Conservation (phyloP, 2,113 vertebrate species). For the Pterophyllum scalare region DNA sequence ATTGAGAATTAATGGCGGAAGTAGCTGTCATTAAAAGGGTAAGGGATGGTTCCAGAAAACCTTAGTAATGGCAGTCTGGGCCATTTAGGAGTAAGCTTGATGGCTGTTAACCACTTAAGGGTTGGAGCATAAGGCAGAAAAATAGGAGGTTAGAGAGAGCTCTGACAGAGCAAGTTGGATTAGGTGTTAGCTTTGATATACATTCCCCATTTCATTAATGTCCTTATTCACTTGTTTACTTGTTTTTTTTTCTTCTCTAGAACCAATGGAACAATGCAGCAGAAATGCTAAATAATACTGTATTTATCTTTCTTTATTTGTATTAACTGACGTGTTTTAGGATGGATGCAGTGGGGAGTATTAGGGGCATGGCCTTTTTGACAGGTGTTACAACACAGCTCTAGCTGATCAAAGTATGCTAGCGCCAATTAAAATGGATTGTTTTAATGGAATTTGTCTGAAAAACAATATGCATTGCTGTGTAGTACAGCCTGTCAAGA, state of each 20-base stretch:
- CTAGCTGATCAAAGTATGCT: neutral
- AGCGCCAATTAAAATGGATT: neutral
- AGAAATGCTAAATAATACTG: neutral
- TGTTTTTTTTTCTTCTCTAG: neutral
- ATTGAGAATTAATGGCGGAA: conserved; percentile 80
- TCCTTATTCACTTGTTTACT: neutral
- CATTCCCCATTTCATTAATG: neutral
- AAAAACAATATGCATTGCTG: neutral
- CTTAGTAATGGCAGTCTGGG: conserved; percentile 72
- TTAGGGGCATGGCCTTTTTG: too few relatives aligned
- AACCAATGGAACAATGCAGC: neutral
- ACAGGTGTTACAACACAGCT: neutral
- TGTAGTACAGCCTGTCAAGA: neutral
- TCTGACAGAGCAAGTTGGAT: conserved; percentile 2
- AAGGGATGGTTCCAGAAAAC: conserved; percentile 68
- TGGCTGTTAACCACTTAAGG: conserved; percentile 71
- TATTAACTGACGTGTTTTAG: neutral
- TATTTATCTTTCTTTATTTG: neutral
- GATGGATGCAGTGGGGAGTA: neutral
- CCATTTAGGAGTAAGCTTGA: conserved; percentile 70
- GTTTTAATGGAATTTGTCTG: neutral
- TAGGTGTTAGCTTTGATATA: neutral
- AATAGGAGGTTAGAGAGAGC: conserved; percentile 11
- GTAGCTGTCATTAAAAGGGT: conserved; percentile 74
- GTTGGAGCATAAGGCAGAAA: conserved; percentile 29